Base-by-base conservation (phyloP, 2,797 vertebrate species). In the Natrix natrix region DNA sequence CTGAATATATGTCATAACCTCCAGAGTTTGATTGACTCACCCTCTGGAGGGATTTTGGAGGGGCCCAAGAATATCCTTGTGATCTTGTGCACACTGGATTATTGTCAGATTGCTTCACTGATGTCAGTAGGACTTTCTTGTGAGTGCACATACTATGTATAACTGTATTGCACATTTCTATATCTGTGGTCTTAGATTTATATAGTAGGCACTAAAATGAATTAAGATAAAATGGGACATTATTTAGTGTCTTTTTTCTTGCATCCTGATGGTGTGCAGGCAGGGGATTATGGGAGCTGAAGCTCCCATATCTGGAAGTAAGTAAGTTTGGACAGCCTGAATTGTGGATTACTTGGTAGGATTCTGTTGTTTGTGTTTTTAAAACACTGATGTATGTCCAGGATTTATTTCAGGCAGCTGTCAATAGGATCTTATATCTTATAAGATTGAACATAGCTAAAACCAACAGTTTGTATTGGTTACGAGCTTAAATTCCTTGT, bases 281-380 rank as follows among this genome's bases (percentile, higher is more conserved):
- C 5, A 32, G 66, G 66, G n/a, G 12, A 32, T 69, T 37, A 74
- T 37, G 66, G n/a, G 37, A 48, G 22, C 20, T 83, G 20, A 48
- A 48, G 22, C 10, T 24, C 4, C 4, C 78, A 48, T 83, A 83
- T 83, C 43, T 83, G 78, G 78, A 48, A 83, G 26, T 16, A 52
- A 66, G 14, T 6, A 87, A 54, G 52, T 87, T 87, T 54, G 48
- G 26, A 55, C 12, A 52, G 11, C 24, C 17, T 56, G 52, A 87
- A 56, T 83, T 3, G 0, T 52, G 0, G 0, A 55, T 37, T 20
- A 94, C 94, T 17, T 89, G 8, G 11, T 83, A 54, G 1, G 6
- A 90, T 92, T 83, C 83, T 89, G 5, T 74, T 55, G 59, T 54
- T 87, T 94, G 14, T 26, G 7, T 17, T 0, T 0, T 0, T 0